phyloP scores from a whole-genome alignment of 2,888 invertebrate genomes.

The Cyrtodaria siliqua region DNA sequence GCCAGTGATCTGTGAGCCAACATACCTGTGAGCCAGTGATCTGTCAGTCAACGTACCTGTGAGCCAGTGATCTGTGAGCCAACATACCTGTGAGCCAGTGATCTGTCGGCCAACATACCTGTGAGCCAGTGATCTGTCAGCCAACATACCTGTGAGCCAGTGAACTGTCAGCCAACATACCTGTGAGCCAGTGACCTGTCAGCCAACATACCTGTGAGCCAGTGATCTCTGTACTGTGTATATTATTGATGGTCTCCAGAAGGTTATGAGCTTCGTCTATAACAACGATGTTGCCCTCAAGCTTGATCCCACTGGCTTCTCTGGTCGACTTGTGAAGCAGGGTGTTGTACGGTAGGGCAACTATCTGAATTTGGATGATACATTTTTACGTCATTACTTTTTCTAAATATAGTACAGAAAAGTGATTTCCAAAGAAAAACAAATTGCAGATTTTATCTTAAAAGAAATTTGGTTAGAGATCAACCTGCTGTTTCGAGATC shows the following conservation, averaged over 20 bases:
- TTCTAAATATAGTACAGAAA: too few relatives aligned
- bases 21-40: conserved; percentile 89
- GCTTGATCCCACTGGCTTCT: conserved; percentile 90
- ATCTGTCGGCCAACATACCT: too few relatives aligned
- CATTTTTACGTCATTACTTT: too few relatives aligned
- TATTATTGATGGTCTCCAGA: conserved; percentile 94
- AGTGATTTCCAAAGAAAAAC: too few relatives aligned
- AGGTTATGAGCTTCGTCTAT: conserved; percentile 98
- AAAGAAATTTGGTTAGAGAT: too few relatives aligned
- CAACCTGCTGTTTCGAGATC: too few relatives aligned
- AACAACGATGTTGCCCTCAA: conserved; percentile 92
- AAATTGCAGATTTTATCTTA: too few relatives aligned
- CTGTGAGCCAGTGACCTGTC: conserved; percentile 91
- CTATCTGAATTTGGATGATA: conserved; percentile 85
- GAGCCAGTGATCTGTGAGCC: too few relatives aligned
- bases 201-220: conserved; percentile 87
- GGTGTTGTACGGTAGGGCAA: conserved; percentile 90
- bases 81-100: conserved; percentile 88
- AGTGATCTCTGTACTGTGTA: conserved; percentile 92
- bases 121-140: too few relatives aligned
- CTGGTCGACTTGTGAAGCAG: conserved; percentile 93
- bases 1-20: too few relatives aligned
- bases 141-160: conserved; percentile 88
- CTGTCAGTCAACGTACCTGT: conserved; percentile 89
- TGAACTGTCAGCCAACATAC: conserved; percentile 88